These are phyloP conservation scores for Mystacides longicornis DNA, from an alignment of 2,888 invertebrate species.

Conservation along the genomic window DNA sequence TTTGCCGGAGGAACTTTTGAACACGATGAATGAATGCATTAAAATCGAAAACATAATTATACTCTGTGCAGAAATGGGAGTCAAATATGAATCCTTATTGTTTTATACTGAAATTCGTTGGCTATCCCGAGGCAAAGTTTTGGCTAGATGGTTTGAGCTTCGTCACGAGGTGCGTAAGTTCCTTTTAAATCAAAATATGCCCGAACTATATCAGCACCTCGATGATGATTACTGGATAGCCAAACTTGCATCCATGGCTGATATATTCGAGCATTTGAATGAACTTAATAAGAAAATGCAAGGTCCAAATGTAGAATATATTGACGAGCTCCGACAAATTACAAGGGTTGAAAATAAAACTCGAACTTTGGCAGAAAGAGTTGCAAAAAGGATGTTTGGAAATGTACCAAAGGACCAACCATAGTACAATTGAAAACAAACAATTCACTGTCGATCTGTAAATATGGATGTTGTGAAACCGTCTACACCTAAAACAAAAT, in stretches of 20 bases:
- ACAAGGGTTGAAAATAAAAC: conserved; percentile 8
- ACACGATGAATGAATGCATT: conserved; percentile 22
- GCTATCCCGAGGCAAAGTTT: conserved; percentile 23
- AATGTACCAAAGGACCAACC: conserved; percentile 19
- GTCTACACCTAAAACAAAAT: too few relatives aligned
- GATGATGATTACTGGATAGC: conserved; percentile 20
- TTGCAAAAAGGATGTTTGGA: conserved; percentile 22
- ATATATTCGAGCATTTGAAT: conserved; percentile 25
- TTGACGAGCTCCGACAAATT: conserved; percentile 15
- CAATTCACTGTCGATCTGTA: conserved; percentile 23
- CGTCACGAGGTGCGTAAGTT: conserved; percentile 24
- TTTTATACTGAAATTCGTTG: conserved; percentile 23
- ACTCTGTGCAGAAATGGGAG: conserved; percentile 25
- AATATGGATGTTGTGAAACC: too few relatives aligned
- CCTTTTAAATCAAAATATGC: conserved; percentile 20
- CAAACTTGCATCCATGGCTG: conserved; percentile 23
- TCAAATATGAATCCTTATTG: conserved; percentile 21
- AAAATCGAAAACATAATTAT: conserved; percentile 21
- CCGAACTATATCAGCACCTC: conserved; percentile 15
- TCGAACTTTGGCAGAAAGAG: conserved; percentile 20
- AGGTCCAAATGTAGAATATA: conserved; percentile 13
- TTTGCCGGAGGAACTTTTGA: conserved; percentile 21
- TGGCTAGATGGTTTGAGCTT: conserved; percentile 23
- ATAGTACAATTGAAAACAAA: conserved; percentile 23
- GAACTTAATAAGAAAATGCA: conserved; percentile 17